phyloP scores from a whole-genome alignment of 1,140 invertebrate genomes.

The Diabrotica undecimpunctata region DNA sequence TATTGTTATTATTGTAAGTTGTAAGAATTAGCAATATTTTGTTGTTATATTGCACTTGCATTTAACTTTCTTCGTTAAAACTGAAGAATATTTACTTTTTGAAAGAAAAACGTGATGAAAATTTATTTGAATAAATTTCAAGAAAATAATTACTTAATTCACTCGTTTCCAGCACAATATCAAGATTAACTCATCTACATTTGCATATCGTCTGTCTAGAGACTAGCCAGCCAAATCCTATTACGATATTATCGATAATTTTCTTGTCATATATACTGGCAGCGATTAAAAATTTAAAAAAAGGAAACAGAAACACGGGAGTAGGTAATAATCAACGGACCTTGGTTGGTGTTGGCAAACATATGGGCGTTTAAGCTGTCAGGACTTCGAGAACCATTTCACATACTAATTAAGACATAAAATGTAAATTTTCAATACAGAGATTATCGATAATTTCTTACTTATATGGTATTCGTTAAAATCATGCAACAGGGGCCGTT shows the following conservation, averaged over 20 bases:
- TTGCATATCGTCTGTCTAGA: background rate
- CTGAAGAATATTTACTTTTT: too few relatives aligned
- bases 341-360: background rate
- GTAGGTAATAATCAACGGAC: background rate
- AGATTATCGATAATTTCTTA: background rate
- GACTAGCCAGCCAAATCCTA: background rate
- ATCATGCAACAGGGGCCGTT: background rate
- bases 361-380: background rate
- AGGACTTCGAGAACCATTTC: background rate
- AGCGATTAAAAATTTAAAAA: background rate
- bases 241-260: background rate
- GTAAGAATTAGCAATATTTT: too few relatives aligned
- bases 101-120: too few relatives aligned
- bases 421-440: background rate
- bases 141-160: too few relatives aligned
- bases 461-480: background rate
- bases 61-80: too few relatives aligned
- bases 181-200: background rate
- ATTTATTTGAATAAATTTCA: too few relatives aligned
- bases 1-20: too few relatives aligned
- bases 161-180: too few relatives aligned
- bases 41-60: too few relatives aligned
- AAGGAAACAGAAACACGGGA: too few relatives aligned
- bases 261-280: background rate
- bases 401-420: background rate